Evolutionary conservation across 1,140 invertebrate species (phyloP).

Genomic region (Andrena cerasifolii): DNA sequence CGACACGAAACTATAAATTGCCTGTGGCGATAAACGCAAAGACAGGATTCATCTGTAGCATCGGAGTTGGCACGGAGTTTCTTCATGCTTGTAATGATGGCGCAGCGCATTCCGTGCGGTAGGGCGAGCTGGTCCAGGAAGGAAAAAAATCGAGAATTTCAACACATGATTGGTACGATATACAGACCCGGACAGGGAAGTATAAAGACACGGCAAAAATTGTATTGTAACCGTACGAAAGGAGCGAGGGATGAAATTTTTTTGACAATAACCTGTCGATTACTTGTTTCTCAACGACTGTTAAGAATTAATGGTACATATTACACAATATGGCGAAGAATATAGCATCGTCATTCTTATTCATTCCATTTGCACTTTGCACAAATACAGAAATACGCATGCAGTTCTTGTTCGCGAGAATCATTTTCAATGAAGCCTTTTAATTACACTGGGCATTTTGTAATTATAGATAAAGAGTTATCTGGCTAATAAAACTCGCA

Average conservation of each 20-base stretch:
- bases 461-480: no score
- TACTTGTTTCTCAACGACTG: background rate
- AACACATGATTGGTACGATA: constrained; percentile 37
- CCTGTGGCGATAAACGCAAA: background rate
- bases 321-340: background rate
- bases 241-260: background rate
- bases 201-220: background rate
- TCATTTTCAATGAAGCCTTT: no score
- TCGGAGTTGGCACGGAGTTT: constrained; percentile 23
- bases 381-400: background rate
- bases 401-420: background rate
- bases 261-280: background rate
- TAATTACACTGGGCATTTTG: no score
- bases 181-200: background rate
- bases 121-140: constrained; percentile 10
- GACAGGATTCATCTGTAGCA: constrained; percentile 14
- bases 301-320: background rate
- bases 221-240: background rate
- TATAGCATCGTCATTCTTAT: background rate
- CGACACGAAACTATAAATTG: constrained; percentile 21
- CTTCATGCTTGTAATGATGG: constrained; percentile 46
- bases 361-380: background rate
- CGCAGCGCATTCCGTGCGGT: constrained; percentile 42
- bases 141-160: constrained; percentile 38
- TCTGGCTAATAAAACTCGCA: no score